Evolutionary conservation across 2,888 invertebrate species (phyloP).

Genomic region (Nycteola revayana): DNA sequence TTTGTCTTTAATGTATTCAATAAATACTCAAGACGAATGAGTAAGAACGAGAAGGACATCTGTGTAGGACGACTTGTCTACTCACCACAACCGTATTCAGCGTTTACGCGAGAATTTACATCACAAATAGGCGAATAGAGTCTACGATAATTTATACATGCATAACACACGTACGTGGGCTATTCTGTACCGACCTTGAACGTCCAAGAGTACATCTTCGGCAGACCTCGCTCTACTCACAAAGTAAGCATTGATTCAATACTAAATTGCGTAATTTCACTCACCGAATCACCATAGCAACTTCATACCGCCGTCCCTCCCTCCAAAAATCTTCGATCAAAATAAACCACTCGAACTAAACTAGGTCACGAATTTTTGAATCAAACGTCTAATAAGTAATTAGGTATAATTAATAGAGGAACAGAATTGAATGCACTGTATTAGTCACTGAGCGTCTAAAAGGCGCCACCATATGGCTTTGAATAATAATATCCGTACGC

Average conservation of each 20-base stretch:
- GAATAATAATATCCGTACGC: constrained; percentile 68
- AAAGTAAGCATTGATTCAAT: constrained; percentile 38
- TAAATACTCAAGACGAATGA: constrained; percentile 16
- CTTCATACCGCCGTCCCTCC: constrained; percentile 52
- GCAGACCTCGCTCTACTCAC: constrained; percentile 24
- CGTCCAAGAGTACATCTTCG: constrained; percentile 43
- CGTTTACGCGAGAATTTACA: constrained; percentile 5
- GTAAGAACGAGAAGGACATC: background rate
- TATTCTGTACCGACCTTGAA: constrained; percentile 47
- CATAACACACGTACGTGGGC: constrained; percentile 12
- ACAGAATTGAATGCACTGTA: constrained; percentile 41
- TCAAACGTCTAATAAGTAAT: constrained; percentile 35
- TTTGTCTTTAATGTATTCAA: constrained; percentile 3
- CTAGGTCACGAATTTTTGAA: constrained; percentile 66
- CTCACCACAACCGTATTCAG: background rate
- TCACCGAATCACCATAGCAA: constrained; percentile 59
- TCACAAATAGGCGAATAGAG: constrained; percentile 11
- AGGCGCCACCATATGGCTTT: constrained; percentile 58
- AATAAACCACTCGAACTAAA: constrained; percentile 48
- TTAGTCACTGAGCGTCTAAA: constrained; percentile 46
- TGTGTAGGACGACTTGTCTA: background rate
- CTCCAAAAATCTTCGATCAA: constrained; percentile 49
- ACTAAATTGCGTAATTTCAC: constrained; percentile 39
- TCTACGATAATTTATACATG: constrained; percentile 24
- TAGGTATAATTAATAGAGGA: constrained; percentile 29